Evolutionary conservation across 2,888 invertebrate species (phyloP), one percentile per base, ranked within the genome.

Genomic region (Hyposoter dolosus): DNA sequence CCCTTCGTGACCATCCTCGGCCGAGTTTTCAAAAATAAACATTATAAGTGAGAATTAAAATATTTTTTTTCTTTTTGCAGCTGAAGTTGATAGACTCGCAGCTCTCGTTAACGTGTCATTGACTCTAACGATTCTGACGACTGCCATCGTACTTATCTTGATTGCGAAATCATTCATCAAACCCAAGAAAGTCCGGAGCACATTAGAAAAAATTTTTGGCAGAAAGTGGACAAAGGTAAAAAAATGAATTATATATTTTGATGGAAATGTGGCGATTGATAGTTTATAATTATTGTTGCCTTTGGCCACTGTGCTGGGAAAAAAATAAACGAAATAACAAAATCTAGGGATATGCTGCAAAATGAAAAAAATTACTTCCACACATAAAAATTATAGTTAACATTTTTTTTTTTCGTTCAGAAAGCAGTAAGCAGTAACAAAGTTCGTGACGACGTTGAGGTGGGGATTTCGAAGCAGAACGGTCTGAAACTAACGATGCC

Each of bases 401-500:
- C 0, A 28, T 28, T 12, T 28, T 17, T 12, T 7, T 71, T 32
- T 71, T 5, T 9, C 10, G 3, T 28, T 47, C 80, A 92, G 89
- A 90, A 90, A 71, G 82, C 90, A 19, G 88, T 84, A 15, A 90
- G 87, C 60, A 90, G 84, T 17, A 91, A 91, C 50, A 91, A 90
- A 65, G 74, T 91, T 15, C 90, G 89, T 53, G 91, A 91, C 10
- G 93, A 93, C 74, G 89, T 90, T 0, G 93, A 93, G 66, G 75
- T 86, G n/a, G 89, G 89, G 10, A 28, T 77, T 6, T 75, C 83
- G 2, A 86, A 69, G 69, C 90, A 90, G 69, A 92, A 92, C 75
- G 91, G 90, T 9, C 76, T 93, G 68, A 92, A 91, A 47, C 83
- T 93, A 15, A 89, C 89, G 19, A 93, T 93, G 93, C 92, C 93